Base-by-base conservation (phyloP, 2,797 vertebrate species). In the Adrianichthys oophorus region DNA sequence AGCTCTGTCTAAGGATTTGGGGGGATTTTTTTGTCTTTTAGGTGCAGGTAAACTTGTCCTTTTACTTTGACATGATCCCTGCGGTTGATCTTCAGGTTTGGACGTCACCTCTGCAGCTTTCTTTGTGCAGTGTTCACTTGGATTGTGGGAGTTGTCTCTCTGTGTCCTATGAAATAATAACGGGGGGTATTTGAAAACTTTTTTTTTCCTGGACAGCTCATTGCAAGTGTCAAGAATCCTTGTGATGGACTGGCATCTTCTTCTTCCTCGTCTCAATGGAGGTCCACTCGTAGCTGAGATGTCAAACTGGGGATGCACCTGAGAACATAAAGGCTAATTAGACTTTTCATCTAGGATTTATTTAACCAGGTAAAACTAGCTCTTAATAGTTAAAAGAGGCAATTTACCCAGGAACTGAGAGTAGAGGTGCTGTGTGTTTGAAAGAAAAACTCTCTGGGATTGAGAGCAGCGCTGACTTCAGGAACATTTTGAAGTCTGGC, bases 241-340 rank as follows among this genome's bases (percentile, higher is more conserved):
- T 14, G 78, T 68, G 37, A 62, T 15, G 1, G 83, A 71, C 6
- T 65, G 56, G 24, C 78, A 79, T 53, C 64, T 86, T 59, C 81
- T 91, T 19, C 63, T 78, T 48, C 44, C 79, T 60, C 68, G 59
- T 62, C 85, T 91, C 54, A 26, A 59, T 37, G 70, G 50, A n/a
- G 48, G 56, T 6, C 56, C 55, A 59, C 76, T 77, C 65, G 64
- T 60, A 49, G 59, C 59, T 48, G 82, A 49, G 5, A 44, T 41
- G 41, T 93, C 92, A 85, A 98, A 98, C 43, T 98, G 90, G 54
- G 95, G 92, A 47, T 69, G 90, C 2, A 98, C 92, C 97, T 98
- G 59, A 65, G 70, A 47, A 15, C 1, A 32, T 0, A 59, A 32
- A 4, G n/a, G 7, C 10, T 4, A 1, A 52, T 16, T 53, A 23